These are phyloP conservation scores for Rallus limicola DNA, from an alignment of 2,113 vertebrate species.

Conservation along the genomic window DNA sequence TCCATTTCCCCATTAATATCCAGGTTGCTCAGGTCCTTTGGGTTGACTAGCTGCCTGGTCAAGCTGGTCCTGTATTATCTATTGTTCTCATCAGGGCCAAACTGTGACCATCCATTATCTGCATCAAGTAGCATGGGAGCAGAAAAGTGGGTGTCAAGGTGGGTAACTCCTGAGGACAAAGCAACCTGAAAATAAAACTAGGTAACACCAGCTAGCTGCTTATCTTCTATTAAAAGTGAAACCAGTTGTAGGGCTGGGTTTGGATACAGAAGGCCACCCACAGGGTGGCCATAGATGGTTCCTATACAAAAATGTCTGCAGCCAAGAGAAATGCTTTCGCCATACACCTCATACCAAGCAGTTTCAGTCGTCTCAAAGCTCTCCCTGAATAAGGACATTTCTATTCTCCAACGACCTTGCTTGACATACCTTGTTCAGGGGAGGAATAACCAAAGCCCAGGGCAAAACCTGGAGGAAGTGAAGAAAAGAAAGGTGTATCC, in stretches of 20 bases:
- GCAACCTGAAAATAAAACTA: not conserved
- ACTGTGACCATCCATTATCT: not conserved
- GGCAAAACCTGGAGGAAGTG: not conserved
- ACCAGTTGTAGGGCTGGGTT: not conserved
- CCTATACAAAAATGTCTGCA: not conserved
- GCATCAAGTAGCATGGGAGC: not conserved
- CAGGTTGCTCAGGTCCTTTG: not conserved
- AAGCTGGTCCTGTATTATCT: not conserved
- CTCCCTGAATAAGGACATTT: not conserved
- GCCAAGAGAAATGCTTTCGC: not conserved
- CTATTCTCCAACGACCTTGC: not conserved
- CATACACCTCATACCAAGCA: not conserved
- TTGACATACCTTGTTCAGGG: not conserved
- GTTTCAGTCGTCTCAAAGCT: not conserved
- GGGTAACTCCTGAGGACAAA: not conserved
- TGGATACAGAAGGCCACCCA: not conserved
- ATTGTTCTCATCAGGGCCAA: not conserved
- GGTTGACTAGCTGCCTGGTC: not conserved
- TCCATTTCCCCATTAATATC: not conserved
- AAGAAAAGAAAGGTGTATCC: not conserved
- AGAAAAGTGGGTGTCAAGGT: not conserved
- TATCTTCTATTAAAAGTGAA: not conserved
- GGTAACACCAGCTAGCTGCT: not conserved
- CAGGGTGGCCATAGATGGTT: not conserved
- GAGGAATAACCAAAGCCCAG: not conserved